These are phyloP conservation scores for Pteria penguin DNA, from an alignment of 2,888 invertebrate genomes.

Conservation along the genomic window DNA sequence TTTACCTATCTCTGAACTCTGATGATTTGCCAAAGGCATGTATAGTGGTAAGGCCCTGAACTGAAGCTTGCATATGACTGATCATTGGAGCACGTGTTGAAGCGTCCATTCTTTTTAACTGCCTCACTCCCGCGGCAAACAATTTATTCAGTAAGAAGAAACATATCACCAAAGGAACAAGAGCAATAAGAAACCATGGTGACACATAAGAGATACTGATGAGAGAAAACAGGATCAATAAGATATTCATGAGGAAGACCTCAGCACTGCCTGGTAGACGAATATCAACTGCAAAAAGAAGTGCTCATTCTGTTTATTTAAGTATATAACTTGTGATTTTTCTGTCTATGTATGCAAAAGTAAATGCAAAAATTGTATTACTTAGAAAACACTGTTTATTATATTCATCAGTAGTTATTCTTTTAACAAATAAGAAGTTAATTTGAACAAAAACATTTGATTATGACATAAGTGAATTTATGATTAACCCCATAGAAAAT, in stretches of 20 bases:
- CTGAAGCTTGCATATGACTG: constrained; percentile 83
- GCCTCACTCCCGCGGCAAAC: constrained; percentile 79
- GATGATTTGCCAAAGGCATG: constrained; percentile 84
- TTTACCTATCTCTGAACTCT: constrained; percentile 77
- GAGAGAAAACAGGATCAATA: constrained; percentile 88
- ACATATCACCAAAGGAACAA: constrained; percentile 76
- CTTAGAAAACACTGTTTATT: no score
- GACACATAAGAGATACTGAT: constrained; percentile 91
- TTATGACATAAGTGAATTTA: no score
- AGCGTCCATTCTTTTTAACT: constrained; percentile 81
- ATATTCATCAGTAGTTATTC: no score
- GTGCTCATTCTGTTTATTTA: no score
- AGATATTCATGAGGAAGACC: constrained; percentile 83
- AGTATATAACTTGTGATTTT: no score
- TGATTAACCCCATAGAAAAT: no score
- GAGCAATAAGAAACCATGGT: constrained; percentile 82
- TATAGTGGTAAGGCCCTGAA: constrained; percentile 84
- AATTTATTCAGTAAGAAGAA: constrained; percentile 78
- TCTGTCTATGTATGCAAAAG: no score
- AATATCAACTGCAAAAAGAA: constrained; percentile 71
- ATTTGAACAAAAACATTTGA: no score
- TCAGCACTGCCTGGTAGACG: constrained; percentile 83
- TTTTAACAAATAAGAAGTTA: no score
- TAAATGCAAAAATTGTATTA: no score
- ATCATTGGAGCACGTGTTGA: constrained; percentile 83